phyloP scores from a whole-genome alignment of 2,888 invertebrate species.

The Rhagium mordax region DNA sequence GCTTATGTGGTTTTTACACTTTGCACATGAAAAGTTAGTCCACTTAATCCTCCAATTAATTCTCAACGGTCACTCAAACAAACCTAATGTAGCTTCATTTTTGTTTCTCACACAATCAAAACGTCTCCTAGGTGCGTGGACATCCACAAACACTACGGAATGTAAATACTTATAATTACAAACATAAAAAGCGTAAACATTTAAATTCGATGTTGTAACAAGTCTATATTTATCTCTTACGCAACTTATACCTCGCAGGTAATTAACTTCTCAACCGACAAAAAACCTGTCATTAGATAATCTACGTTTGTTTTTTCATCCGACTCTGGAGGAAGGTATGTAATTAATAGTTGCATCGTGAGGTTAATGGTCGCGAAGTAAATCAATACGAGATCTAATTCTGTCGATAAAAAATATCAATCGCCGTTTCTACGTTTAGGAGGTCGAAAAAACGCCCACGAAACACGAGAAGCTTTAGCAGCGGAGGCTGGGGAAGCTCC shows the following conservation, averaged over 20 bases:
- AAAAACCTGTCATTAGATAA: constrained; percentile 4
- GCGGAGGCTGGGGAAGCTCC: not conserved
- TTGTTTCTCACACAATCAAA: not conserved
- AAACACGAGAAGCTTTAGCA: not conserved
- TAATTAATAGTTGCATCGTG: constrained; percentile 8
- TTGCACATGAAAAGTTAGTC: no score
- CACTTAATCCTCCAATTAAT: no score
- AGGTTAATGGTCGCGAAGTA: constrained; percentile 14
- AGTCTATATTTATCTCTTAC: constrained; percentile 30
- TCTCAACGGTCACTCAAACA: not conserved
- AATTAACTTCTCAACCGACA: constrained; percentile 3
- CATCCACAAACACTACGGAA: not conserved
- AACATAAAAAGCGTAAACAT: constrained; percentile 26
- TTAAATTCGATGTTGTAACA: constrained; percentile 24
- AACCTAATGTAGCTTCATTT: not conserved
- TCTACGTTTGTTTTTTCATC: not conserved
- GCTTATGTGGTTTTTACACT: no score
- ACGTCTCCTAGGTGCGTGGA: not conserved
- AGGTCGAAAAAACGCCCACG: constrained; percentile 8
- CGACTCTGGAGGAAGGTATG: not conserved
- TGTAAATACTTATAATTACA: constrained; percentile 16
- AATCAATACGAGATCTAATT: constrained; percentile 20
- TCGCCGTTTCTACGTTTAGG: constrained; percentile 16
- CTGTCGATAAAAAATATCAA: constrained; percentile 12
- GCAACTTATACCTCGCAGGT: constrained; percentile 9